phyloP scores from a whole-genome alignment of 1,140 invertebrate genomes.

The Dendrolimus punctatus region DNA sequence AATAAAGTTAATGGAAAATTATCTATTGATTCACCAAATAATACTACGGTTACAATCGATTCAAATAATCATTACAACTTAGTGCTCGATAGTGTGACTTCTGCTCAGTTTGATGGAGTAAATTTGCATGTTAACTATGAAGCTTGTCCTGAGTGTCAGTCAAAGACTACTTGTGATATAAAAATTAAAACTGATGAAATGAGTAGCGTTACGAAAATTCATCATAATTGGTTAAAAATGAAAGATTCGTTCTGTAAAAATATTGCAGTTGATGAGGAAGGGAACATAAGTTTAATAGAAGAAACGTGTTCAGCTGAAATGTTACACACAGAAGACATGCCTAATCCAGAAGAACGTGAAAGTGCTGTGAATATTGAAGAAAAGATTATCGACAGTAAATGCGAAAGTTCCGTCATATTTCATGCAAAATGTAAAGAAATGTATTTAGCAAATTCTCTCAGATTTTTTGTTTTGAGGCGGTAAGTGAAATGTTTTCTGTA shows the following conservation, averaged over 20 bases:
- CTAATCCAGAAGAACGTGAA: conserved; percentile 3
- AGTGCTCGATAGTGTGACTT: conserved; percentile 32
- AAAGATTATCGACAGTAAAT: conserved; percentile 14
- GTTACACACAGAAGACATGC: conserved; percentile 5
- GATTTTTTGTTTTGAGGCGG: conserved; percentile 47
- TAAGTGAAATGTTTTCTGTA: conserved; percentile 15
- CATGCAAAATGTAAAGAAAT: conserved; percentile 40
- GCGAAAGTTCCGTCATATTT: conserved; percentile 18
- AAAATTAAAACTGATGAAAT: conserved; percentile 35
- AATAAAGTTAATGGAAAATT: conserved; percentile 51
- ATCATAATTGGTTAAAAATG: conserved; percentile 44
- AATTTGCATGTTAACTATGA: conserved; percentile 35
- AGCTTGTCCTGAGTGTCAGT: conserved; percentile 35
- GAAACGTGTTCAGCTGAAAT: conserved; percentile 19
- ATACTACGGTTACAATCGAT: conserved; percentile 34
- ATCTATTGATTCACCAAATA: conserved; percentile 45
- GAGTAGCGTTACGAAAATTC: conserved; percentile 21
- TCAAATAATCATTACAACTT: conserved; percentile 41
- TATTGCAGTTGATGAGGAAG: conserved; percentile 45
- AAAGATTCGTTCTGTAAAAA: conserved; percentile 50
- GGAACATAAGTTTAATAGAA: conserved; percentile 32
- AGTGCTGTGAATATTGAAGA: conserved; percentile 3
- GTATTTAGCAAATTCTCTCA: conserved; percentile 34
- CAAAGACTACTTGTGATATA: conserved; percentile 36
- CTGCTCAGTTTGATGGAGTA: conserved; percentile 41